A percentile compares a stretch with the other conserved stretches of the same genome.
Evolutionary conservation across 2,797 vertebrate species (phyloP).

Genomic region (Kryptopterus vitreolus): DNA sequence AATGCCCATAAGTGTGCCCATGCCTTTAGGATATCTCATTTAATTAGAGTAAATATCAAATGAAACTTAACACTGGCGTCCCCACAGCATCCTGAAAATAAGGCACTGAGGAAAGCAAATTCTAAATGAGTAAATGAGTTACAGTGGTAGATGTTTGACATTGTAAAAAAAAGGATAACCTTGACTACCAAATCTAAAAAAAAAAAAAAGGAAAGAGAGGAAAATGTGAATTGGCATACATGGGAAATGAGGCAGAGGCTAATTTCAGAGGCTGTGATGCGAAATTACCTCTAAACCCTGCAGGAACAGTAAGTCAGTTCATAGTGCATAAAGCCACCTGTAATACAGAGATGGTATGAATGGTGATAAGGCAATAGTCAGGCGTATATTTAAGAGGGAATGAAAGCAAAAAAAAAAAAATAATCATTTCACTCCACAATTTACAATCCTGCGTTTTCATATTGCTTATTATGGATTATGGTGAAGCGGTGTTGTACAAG

Average conservation of each 20-base stretch:
- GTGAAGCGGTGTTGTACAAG: not conserved
- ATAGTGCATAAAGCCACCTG: not conserved
- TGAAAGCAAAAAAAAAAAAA: not conserved
- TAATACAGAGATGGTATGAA: conserved; percentile 3
- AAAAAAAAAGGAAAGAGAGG: not conserved
- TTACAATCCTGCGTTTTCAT: not conserved
- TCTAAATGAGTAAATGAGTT: not conserved
- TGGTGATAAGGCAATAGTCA: not conserved
- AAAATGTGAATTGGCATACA: not conserved
- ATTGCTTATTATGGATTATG: conserved; percentile 4
- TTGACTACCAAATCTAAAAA: not conserved
- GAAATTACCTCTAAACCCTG: conserved; percentile 21
- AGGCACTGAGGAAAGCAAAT: conserved; percentile 3
- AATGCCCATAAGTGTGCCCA: not conserved
- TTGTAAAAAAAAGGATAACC: not conserved
- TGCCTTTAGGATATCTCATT: too few species aligned
- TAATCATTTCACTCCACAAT: not conserved
- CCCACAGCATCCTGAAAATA: conserved; percentile 11
- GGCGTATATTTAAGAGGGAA: not conserved
- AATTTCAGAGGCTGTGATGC: not conserved
- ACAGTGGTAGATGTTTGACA: not conserved
- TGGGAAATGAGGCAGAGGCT: conserved; percentile 1
- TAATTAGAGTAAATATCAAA: conserved; percentile 34
- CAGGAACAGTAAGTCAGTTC: not conserved
- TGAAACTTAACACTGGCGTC: conserved; percentile 1